Evolutionary conservation across 2,888 invertebrate species (phyloP).

Genomic region (Dyspetes luteomarginatus): DNA sequence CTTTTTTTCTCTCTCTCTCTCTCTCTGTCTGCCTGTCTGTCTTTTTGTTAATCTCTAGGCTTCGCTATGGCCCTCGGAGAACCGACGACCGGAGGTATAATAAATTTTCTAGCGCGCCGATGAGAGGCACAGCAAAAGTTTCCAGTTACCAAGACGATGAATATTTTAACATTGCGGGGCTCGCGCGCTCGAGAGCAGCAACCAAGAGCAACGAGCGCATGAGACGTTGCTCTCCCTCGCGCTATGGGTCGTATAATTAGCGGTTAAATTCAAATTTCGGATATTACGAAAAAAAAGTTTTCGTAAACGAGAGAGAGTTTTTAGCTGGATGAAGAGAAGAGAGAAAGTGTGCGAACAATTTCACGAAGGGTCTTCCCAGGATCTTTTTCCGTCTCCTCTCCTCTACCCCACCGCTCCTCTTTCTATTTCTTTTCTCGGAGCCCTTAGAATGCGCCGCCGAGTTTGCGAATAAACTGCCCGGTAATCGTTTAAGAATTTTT

Average conservation of each 20-base stretch:
- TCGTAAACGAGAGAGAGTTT: slow-evolving; percentile 68
- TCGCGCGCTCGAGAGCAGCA: slow-evolving; percentile 59
- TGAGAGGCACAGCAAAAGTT: slow-evolving; percentile 75
- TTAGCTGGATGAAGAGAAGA: slow-evolving; percentile 48
- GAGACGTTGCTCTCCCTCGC: slow-evolving; percentile 54
- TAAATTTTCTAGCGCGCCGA: slow-evolving; percentile 72
- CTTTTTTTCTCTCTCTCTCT: slow-evolving; percentile 23
- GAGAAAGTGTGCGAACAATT: slow-evolving; percentile 58
- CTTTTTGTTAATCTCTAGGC: slow-evolving; percentile 10
- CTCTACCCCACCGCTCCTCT: neutral
- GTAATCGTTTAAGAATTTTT: slow-evolving; percentile 45
- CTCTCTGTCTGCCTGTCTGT: slow-evolving; percentile 9
- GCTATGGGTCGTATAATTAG: slow-evolving; percentile 71
- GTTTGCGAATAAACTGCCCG: neutral
- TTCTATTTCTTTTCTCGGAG: slow-evolving; percentile 34
- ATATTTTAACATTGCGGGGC: slow-evolving; percentile 78
- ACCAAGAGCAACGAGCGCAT: slow-evolving; percentile 27
- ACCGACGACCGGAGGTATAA: slow-evolving; percentile 65
- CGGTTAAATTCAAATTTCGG: slow-evolving; percentile 82
- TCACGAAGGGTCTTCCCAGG: slow-evolving; percentile 38
- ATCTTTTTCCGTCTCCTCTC: slow-evolving; percentile 51
- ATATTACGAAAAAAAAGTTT: slow-evolving; percentile 78
- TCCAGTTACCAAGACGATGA: slow-evolving; percentile 79
- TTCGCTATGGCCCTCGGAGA: slow-evolving; percentile 28
- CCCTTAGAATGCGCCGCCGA: slow-evolving; percentile 25